Conservation (phyloP, 2,797 vertebrate species). For the Chelon auratus region DNA sequence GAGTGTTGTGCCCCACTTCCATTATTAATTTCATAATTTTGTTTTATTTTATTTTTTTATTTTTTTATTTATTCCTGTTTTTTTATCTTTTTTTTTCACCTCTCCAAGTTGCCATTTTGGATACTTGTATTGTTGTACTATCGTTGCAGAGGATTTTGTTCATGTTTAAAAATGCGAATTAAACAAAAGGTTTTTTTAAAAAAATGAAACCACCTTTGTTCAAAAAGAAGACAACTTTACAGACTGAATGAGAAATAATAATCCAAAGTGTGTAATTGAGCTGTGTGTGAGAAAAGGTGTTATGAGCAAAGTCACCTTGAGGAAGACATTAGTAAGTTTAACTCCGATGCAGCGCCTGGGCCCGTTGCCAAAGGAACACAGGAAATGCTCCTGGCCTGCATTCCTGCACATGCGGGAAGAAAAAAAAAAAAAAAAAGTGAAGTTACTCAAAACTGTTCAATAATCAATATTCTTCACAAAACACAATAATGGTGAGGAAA, state of each 20-base stretch:
- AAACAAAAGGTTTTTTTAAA: too few species aligned
- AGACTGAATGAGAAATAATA: neutral
- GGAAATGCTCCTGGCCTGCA: slow-evolving; percentile 72
- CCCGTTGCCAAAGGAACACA: slow-evolving; percentile 73
- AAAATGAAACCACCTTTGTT: neutral
- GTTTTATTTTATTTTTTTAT: too few species aligned
- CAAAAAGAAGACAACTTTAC: neutral
- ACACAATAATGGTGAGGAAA: neutral
- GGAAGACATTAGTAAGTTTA: slow-evolving; percentile 67
- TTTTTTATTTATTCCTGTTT: too few species aligned
- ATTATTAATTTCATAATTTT: too few species aligned
- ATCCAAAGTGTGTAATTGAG: neutral
- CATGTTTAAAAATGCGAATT: too few species aligned
- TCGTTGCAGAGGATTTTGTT: too few species aligned
- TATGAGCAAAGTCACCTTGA: slow-evolving; percentile 69
- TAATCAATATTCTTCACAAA: slow-evolving; percentile 1
- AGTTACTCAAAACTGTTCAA: neutral
- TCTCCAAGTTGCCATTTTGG: too few species aligned
- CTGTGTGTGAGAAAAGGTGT: neutral
- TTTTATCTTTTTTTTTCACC: too few species aligned
- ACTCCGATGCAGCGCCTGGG: slow-evolving; percentile 70
- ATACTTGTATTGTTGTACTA: too few species aligned
- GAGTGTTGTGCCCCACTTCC: too few species aligned
- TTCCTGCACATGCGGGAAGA: slow-evolving; percentile 64
- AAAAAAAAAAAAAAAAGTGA: neutral